Conservation (phyloP, 2,888 invertebrate species). For the Strigamia maritima region DNA sequence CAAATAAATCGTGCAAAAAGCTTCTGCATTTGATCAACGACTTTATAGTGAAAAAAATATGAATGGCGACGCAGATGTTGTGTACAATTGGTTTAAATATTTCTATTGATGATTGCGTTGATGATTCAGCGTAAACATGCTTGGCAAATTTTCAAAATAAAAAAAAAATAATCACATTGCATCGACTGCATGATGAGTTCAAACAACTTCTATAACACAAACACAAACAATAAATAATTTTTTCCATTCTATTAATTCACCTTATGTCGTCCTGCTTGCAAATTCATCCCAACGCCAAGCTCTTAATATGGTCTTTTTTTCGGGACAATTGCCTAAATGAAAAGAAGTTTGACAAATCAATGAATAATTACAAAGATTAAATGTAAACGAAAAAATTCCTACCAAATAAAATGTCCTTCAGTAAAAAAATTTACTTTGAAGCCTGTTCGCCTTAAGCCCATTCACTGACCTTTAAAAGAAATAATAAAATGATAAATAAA, state of each 20-base stretch:
- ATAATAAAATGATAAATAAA: background rate
- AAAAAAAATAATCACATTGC: too few species aligned
- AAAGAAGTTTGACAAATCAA: background rate
- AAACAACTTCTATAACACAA: background rate
- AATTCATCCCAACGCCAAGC: background rate
- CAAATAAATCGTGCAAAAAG: too few species aligned
- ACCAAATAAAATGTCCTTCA: background rate
- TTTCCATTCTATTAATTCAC: background rate
- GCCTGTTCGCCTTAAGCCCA: background rate
- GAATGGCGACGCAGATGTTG: too few species aligned
- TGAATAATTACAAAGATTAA: background rate
- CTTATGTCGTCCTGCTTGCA: background rate
- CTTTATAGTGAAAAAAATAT: too few species aligned
- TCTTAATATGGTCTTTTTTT: background rate
- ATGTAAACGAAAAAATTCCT: background rate
- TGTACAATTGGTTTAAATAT: too few species aligned
- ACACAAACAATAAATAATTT: background rate
- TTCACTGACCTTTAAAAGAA: background rate
- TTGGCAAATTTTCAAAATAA: too few species aligned
- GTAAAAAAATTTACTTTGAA: background rate
- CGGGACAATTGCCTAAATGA: background rate
- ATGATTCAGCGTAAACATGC: too few species aligned
- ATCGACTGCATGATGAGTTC: background rate
- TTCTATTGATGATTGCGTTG: too few species aligned
- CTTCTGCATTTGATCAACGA: too few species aligned